phyloP scores from a whole-genome alignment of 2,888 invertebrate species.

The Melieria crassipennis region DNA sequence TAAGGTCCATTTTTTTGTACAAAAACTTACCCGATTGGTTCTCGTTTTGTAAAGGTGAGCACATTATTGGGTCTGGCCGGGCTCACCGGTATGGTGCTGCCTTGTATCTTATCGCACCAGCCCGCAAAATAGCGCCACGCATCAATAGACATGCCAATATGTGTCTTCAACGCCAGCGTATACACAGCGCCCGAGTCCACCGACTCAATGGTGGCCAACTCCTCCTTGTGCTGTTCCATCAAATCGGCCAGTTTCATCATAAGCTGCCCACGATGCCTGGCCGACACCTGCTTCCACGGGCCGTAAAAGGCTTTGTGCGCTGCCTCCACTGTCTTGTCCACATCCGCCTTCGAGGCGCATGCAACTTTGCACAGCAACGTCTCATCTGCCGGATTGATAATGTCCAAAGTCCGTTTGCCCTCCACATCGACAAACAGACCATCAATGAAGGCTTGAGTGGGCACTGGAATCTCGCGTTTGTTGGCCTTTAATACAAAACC shows the following conservation, averaged over 20 bases:
- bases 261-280: conserved; percentile 86
- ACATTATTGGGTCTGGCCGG: conserved; percentile 93
- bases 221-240: conserved; percentile 94
- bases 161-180: conserved; percentile 94
- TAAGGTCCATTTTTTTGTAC: neutral
- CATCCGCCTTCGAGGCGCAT: conserved; percentile 80
- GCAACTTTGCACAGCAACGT: conserved; percentile 79
- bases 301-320: conserved; percentile 91
- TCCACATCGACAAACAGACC: conserved; percentile 88
- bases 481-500: conserved; percentile 82
- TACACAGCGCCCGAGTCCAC: conserved; percentile 97
- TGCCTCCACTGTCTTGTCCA: conserved; percentile 86
- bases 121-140: conserved; percentile 97
- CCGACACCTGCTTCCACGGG: conserved; percentile 94
- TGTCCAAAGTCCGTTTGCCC: conserved; percentile 70
- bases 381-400: conserved; percentile 89
- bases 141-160: conserved; percentile 97
- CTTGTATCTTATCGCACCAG: conserved; percentile 96
- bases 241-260: conserved; percentile 90
- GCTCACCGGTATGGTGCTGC: conserved; percentile 89
- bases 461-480: conserved; percentile 85
- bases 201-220: conserved; percentile 92
- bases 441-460: conserved; percentile 90
- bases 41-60: conserved; percentile 85
- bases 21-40: conserved; percentile 81